Evolutionary conservation across 2,113 vertebrate species (phyloP), one percentile per base, ranked within the genome.

Genomic region (Noturus placidus): DNA sequence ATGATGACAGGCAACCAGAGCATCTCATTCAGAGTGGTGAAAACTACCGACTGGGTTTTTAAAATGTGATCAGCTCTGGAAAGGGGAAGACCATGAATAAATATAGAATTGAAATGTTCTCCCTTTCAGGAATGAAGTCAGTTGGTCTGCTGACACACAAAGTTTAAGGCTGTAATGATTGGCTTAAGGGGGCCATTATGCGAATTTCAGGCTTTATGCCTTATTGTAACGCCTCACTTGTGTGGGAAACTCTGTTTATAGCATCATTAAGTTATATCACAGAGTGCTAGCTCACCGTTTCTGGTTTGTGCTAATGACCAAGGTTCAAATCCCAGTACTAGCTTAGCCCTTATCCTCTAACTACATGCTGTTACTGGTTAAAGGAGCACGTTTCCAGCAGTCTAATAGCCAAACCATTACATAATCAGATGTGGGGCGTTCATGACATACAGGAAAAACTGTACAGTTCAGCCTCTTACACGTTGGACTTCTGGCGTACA

Each of bases 171-270:
- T 80, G 11, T 57, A 35, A 35, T 35, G 30, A 80, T 15, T 54
- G n/a, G 50, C 50, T 79, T 19, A 54, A 78, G 46, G 42, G 46
- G 25, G 10, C 13, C 46, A 7, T 35, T 57, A 22, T 80, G 54
- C 35, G 19, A 57, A 57, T 80, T 30, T 57, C 52, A 56, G 52
- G 17, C 15, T 33, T 54, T 78, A 54, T 54, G 20, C 14, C n/a
- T 7, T 33, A 33, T 56, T 57, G 30, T 80, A 57, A 80, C 78
- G 13, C 30, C 9, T 22, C 19, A 35, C 52, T 35, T 27, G 52
- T 19, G 77, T 33, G 77, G 52, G 52, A 79, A 79, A 25, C 52
- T 20, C 50, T 20, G 77, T 79, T 57, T 79, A 79, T 79, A 35
- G 52, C 52, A 56, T 80, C 52, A 57, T 57, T 80, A 80, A 57